Base-by-base conservation (phyloP, 2,797 vertebrate genomes). In the Masticophis lateralis region DNA sequence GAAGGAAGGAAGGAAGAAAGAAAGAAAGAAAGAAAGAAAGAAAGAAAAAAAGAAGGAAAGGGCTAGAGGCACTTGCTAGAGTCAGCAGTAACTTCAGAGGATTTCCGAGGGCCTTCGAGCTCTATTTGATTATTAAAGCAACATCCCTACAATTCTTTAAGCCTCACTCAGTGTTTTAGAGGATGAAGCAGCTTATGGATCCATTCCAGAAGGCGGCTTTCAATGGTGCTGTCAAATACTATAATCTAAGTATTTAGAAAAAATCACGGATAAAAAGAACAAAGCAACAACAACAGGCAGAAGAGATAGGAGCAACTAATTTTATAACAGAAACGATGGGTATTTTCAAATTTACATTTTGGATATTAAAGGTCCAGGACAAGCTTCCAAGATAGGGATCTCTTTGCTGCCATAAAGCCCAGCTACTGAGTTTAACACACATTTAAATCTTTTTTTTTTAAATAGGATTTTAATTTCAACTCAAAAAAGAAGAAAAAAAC, bases 21-120 rank as follows among this genome's bases (percentile, higher is more conserved):
- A 0, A 7, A 69, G 13, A 0, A 16, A 69, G 5, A 0, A 6
- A 63, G 1, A 0, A 14, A 66, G 11, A 1, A n/a, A 66, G 11
- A 0, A 16, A 69, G 12, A 0, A 7, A 69, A 5, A 0, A 7
- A 69, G 11, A 0, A 61, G 32, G 66, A 8, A 32, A 69, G 14
- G 6, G 14, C 66, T 69, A 69, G 66, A 69, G 66, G 4, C 14
- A 69, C 18, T 32, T 69, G n/a, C 27, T 63, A 88, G n/a, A 27
- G 63, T 43, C 55, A 83, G 12, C 22, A 32, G 32, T 18, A 92
- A 66, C 63, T 86, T 90, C 63, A 63, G 14, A 37, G n/a, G 47
- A 14, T 79, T 60, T 16, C 57, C 89, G 22, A 53, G 66, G 28
- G 32, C 5, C 69, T 86, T 13, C 27, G 37, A 61, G 56, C 59